These are phyloP conservation scores for Salvelinus fontinalis DNA, from an alignment of 2,113 vertebrate genomes.

Conservation along the genomic window DNA sequence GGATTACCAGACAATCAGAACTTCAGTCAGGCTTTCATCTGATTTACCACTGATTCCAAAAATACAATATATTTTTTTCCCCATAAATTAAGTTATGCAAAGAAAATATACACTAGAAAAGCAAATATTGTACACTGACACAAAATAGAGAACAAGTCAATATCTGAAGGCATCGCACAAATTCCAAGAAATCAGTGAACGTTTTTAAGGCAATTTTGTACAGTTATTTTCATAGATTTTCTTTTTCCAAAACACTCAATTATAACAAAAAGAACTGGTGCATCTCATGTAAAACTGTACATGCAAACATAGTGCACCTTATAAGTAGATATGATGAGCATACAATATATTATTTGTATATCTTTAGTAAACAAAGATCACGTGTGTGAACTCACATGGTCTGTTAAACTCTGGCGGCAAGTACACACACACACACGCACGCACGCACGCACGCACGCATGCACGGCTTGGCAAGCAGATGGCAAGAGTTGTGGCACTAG, in stretches of 20 bases:
- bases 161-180: slow-evolving; percentile 91
- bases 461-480: slow-evolving; percentile 22
- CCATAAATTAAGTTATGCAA: slow-evolving; percentile 80
- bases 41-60: slow-evolving; percentile 79
- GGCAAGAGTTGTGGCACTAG: slow-evolving; percentile 30
- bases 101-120: slow-evolving; percentile 81
- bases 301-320: slow-evolving; percentile 89
- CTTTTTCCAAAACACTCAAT: slow-evolving; percentile 78
- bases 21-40: slow-evolving; percentile 86
- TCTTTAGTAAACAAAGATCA: slow-evolving; percentile 84
- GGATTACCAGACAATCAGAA: slow-evolving; percentile 76
- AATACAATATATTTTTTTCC: slow-evolving; percentile 79
- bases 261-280: slow-evolving; percentile 85
- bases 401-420: slow-evolving; percentile 55
- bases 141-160: slow-evolving; percentile 70
- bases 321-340: slow-evolving; percentile 83
- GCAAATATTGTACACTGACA: slow-evolving; percentile 76
- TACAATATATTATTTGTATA: slow-evolving; percentile 81
- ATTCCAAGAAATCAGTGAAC: slow-evolving; percentile 87
- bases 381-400: slow-evolving; percentile 78
- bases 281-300: slow-evolving; percentile 91
- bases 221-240: slow-evolving; percentile 71
- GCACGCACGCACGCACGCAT: slow-evolving; percentile 9
- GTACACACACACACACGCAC: slow-evolving; percentile 8
- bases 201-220: slow-evolving; percentile 96